Base-by-base conservation (phyloP, 2,797 vertebrate species). In the Gymnothorax reevesii region DNA sequence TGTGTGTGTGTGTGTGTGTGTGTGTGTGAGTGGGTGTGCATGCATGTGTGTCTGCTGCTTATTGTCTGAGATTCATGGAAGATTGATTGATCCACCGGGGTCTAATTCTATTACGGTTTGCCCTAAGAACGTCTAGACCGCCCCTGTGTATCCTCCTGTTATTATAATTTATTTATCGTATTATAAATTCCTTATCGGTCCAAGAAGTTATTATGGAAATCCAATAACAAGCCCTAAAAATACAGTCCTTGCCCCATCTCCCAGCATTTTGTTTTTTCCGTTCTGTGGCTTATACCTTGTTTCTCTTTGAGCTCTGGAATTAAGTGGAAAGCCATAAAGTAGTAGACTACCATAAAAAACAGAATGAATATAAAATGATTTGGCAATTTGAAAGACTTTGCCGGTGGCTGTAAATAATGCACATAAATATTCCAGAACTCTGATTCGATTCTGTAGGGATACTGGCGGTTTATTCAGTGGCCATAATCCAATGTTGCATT, bases 141-240 rank as follows among this genome's bases (percentile, higher is more conserved):
- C 87, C 90, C 83, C 86, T 91, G 88, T 86, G 55, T 86, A 85
- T 27, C 84, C 87, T 88, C 92, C 92, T 91, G 90, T 93, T 91
- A 92, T 93, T 90, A 89, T 83, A 90, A 93, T 92, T 90, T 92
- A 87, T 91, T 92, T 90, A 91, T 92, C 90, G 94, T 90, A 93
- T 92, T 93, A 92, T 88, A 92, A 88, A 93, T 94, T 92, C 90
- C 90, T 93, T 88, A 88, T 92, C 88, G 91, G 90, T 90, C 89
- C 85, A 90, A 42, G 91, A 91, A 92, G 88, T 93, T 86, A 89
- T 87, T 87, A 88, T 90, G 57, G 75, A 92, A 92, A 94, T 93
- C 90, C 17, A 86, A 93, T 93, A 91, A 90, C 88, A 88, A 60
- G 88, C 87, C 91, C 85, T 89, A 87, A 88, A 89, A 86, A 91